Percentiles rank a stretch among this genome's conserved stretches.
Conservation (phyloP, 2,113 vertebrate species). For the Semnornis frantzii region DNA sequence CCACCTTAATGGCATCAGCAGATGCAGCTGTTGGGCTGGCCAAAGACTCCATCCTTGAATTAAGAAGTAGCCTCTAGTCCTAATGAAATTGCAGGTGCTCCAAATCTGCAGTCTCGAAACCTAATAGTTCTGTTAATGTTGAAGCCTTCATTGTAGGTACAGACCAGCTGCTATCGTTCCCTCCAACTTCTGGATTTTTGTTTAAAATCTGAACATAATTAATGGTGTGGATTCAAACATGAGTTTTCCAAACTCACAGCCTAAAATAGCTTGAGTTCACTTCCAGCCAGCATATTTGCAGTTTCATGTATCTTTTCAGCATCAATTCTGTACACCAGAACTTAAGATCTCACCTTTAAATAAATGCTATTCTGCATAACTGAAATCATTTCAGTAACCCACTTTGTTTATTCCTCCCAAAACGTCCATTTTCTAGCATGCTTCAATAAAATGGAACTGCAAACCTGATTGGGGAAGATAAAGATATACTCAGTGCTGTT, state of each 20-base stretch:
- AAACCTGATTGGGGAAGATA: neutral
- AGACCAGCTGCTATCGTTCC: neutral
- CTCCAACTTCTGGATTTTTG: neutral
- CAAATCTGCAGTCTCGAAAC: neutral
- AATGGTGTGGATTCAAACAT: neutral
- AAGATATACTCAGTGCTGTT: neutral
- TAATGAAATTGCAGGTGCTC: neutral
- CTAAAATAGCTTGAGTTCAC: neutral
- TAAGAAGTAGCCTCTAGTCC: neutral
- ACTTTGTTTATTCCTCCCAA: neutral
- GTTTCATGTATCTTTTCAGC: neutral
- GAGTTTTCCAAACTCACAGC: neutral
- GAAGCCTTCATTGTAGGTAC: neutral
- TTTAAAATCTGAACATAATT: neutral
- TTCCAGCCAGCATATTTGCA: neutral
- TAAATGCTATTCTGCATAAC: neutral
- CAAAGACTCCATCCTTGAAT: neutral
- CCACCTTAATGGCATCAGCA: neutral
- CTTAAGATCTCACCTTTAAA: neutral
- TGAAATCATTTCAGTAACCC: neutral
- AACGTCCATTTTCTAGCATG: neutral
- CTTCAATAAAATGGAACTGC: neutral
- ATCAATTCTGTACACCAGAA: neutral
- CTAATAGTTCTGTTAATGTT: neutral
- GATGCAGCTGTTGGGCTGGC: neutral